Conservation (phyloP, 1,140 invertebrate species). For the Melanaphis sacchari region DNA sequence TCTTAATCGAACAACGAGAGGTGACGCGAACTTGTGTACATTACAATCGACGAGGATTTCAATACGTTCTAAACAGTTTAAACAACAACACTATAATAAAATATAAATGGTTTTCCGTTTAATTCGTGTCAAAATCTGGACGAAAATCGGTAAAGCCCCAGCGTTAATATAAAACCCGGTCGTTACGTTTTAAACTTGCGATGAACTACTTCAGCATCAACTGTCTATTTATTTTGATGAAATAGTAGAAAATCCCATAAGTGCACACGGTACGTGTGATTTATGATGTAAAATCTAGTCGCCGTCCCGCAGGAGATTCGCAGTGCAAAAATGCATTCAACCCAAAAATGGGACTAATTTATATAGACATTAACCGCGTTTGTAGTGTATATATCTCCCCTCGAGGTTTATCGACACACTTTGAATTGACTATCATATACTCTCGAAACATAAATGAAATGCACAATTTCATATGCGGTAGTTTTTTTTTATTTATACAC, state of each 20-base stretch:
- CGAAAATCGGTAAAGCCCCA: neutral
- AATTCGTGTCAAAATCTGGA: neutral
- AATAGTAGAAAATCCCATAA: slow-evolving; percentile 41
- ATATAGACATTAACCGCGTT: slow-evolving; percentile 40
- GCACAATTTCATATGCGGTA: neutral
- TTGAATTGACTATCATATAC: neutral
- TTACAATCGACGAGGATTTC: neutral
- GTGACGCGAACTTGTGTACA: neutral
- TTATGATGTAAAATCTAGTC: slow-evolving; percentile 9
- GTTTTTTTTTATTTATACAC: neutral
- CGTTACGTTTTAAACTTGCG: neutral
- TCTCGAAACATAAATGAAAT: neutral
- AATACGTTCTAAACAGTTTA: neutral
- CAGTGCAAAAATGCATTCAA: slow-evolving; percentile 19
- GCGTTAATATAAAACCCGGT: neutral
- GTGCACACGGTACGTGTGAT: neutral
- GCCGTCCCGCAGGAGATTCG: neutral
- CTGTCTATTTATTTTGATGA: slow-evolving; percentile 47
- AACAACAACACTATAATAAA: neutral
- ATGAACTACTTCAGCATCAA: neutral
- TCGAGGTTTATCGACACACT: slow-evolving; percentile 4
- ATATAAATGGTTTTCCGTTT: neutral
- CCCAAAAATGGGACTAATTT: slow-evolving; percentile 34
- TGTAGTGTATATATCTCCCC: neutral
- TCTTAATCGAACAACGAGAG: neutral